Percentiles rank a stretch among this genome's conserved stretches.
phyloP scores from a whole-genome alignment of 2,113 vertebrate genomes.

The Platichthys flesus region DNA sequence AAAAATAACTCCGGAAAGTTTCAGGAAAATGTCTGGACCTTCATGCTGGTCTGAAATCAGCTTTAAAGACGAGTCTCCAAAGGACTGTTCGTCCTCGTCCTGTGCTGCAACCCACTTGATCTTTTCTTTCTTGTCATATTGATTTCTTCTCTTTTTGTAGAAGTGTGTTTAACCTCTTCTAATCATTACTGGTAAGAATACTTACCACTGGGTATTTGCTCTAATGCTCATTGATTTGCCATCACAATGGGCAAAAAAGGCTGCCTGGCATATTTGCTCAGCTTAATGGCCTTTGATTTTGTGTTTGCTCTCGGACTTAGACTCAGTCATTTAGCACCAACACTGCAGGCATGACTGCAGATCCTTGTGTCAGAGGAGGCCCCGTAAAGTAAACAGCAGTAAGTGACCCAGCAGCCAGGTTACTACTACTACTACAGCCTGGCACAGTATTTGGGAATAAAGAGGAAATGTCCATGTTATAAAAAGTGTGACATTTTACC shows the following conservation, averaged over 20 bases:
- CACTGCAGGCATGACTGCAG: conserved; percentile 14
- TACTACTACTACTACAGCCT: neutral
- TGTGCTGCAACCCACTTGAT: neutral
- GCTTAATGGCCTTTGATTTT: conserved; percentile 27
- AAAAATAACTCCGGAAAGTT: too few relatives aligned
- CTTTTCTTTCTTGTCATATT: neutral
- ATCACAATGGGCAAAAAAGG: conserved; percentile 6
- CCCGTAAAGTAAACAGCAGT: conserved; percentile 15
- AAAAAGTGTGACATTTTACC: neutral
- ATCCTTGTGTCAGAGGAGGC: conserved; percentile 24
- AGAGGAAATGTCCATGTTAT: neutral
- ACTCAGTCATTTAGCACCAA: conserved; percentile 6
- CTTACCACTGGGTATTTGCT: neutral
- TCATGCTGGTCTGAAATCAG: too few relatives aligned
- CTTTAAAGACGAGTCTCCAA: too few relatives aligned
- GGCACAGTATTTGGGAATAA: conserved; percentile 23
- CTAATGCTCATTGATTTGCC: neutral
- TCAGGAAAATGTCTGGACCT: too few relatives aligned
- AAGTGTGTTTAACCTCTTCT: neutral
- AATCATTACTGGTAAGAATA: neutral
- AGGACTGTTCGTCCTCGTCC: neutral
- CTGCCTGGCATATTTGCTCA: conserved; percentile 15
- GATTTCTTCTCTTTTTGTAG: neutral
- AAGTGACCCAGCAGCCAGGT: conserved; percentile 1
- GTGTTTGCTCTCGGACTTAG: conserved; percentile 40